Percentiles rank a stretch among this genome's conserved stretches.
Conservation (phyloP, 1,140 invertebrate genomes). For the Pinna nobilis region DNA sequence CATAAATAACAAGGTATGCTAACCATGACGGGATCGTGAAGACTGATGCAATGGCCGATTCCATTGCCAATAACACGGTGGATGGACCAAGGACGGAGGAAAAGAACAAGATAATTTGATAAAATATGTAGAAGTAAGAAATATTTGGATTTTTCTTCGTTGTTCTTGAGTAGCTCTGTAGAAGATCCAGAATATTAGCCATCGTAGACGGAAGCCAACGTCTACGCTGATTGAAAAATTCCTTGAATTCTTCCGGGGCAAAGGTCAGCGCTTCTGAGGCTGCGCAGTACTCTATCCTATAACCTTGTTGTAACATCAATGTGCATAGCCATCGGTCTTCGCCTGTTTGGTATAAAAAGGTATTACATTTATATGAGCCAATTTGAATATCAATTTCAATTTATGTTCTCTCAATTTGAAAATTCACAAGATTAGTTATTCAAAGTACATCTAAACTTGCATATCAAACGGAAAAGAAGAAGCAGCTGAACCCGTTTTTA, state of each 20-base stretch:
- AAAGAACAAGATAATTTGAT: slow-evolving; percentile 75
- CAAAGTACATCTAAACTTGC: background rate
- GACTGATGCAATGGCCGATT: slow-evolving; percentile 91
- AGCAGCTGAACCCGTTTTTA: too few relatives aligned
- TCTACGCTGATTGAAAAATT: slow-evolving; percentile 76
- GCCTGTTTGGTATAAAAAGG: too few relatives aligned
- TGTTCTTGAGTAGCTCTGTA: slow-evolving; percentile 77
- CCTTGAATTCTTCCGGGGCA: slow-evolving; percentile 77
- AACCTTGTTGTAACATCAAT: slow-evolving; percentile 79
- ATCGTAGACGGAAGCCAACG: slow-evolving; percentile 81
- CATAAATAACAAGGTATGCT: slow-evolving; percentile 59
- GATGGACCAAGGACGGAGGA: slow-evolving; percentile 80
- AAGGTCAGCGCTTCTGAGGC: slow-evolving; percentile 80
- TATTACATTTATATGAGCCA: background rate
- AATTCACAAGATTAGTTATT: background rate
- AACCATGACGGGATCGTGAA: slow-evolving; percentile 45
- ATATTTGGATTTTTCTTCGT: slow-evolving; percentile 79
- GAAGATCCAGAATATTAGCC: slow-evolving; percentile 80
- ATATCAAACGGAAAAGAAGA: too few relatives aligned
- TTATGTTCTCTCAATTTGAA: background rate
- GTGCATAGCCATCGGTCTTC: slow-evolving; percentile 82
- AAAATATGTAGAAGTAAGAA: slow-evolving; percentile 78
- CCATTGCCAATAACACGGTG: slow-evolving; percentile 96
- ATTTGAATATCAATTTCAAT: background rate
- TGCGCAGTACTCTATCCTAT: slow-evolving; percentile 80